Conservation (phyloP, 2,113 vertebrate genomes). For the Phainopepla nitens region DNA sequence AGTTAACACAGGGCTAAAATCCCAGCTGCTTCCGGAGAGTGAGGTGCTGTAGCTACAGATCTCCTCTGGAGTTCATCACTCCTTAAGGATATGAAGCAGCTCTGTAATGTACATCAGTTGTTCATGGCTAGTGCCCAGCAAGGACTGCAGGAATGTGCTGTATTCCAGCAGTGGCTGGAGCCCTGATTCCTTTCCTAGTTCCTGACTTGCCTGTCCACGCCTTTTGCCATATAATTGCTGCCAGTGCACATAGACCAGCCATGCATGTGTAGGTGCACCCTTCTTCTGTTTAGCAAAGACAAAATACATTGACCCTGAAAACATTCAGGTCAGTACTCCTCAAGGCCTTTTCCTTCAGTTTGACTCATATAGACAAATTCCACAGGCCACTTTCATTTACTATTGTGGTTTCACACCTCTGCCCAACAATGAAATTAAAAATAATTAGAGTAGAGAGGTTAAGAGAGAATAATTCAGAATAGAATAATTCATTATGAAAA, state of each 20-base stretch:
- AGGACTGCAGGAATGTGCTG: neutral
- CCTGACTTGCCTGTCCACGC: neutral
- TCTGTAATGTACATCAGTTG: neutral
- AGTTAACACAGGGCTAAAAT: neutral
- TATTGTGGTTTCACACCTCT: neutral
- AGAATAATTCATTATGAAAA: slow-evolving; percentile 24
- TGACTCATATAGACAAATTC: neutral
- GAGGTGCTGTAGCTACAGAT: neutral
- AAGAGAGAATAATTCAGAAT: neutral
- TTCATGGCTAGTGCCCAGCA: neutral
- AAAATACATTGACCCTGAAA: neutral
- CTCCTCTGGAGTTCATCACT: neutral
- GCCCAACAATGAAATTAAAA: slow-evolving; percentile 6
- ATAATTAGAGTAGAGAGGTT: neutral
- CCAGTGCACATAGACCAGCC: neutral
- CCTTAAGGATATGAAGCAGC: neutral
- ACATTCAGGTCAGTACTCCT: neutral
- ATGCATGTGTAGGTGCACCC: neutral
- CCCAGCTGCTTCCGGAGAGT: neutral
- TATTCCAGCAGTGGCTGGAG: neutral
- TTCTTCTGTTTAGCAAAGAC: neutral
- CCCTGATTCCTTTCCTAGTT: neutral
- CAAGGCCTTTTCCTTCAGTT: neutral
- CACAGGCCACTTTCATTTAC: neutral
- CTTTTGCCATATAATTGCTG: neutral